Percentiles rank a stretch among this genome's conserved stretches.
Evolutionary conservation across 2,797 vertebrate species (phyloP).

Genomic region (Anisognathus igniventris): DNA sequence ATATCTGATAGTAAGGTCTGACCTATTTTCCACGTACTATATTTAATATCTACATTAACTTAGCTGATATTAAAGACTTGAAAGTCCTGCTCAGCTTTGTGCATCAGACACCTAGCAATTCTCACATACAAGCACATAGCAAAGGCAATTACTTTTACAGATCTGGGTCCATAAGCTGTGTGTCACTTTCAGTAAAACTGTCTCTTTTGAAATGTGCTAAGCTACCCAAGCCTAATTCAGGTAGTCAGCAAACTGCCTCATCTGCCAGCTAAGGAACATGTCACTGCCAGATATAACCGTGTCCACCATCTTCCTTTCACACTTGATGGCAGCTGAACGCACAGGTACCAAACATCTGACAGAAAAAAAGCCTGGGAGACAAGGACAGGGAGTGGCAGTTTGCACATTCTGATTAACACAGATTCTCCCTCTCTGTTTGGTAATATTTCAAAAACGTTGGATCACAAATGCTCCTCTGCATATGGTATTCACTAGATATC

Average conservation of each 20-base stretch:
- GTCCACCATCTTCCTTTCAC: neutral
- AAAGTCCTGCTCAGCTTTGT: neutral
- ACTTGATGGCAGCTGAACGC: neutral
- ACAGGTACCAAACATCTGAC: neutral
- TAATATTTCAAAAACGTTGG: neutral
- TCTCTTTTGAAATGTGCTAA: slow-evolving; percentile 24
- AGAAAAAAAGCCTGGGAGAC: neutral
- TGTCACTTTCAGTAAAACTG: slow-evolving; percentile 31
- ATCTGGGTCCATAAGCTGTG: slow-evolving; percentile 9
- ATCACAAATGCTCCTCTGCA: neutral
- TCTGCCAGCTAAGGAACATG: slow-evolving; percentile 20
- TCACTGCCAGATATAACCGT: neutral
- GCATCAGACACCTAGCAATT: neutral
- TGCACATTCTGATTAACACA: neutral
- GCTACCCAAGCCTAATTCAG: slow-evolving; percentile 36
- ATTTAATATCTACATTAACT: neutral
- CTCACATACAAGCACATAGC: neutral
- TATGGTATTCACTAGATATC: neutral
- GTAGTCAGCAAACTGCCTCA: slow-evolving; percentile 32
- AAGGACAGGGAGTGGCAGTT: neutral
- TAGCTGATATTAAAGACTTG: neutral
- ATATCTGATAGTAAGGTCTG: neutral
- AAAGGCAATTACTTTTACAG: slow-evolving; percentile 37
- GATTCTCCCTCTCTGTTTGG: neutral
- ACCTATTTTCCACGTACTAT: neutral